Percentiles rank a stretch among this genome's conserved stretches.
Conservation (phyloP, 2,888 invertebrate species). For the Mimachlamys varia region DNA sequence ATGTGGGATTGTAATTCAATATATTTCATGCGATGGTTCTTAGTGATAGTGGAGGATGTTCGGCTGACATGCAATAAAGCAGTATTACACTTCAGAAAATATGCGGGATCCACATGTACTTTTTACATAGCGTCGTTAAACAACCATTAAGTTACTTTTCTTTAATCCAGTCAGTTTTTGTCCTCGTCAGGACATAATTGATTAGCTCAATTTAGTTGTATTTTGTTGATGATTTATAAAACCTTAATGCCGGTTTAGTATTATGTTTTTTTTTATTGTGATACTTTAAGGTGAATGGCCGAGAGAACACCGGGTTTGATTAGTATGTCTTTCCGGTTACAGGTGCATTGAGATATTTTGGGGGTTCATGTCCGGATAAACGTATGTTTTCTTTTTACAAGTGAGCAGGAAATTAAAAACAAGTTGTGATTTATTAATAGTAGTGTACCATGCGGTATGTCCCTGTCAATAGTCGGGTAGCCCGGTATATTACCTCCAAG, state of each 20-base stretch:
- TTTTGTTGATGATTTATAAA: too few species aligned
- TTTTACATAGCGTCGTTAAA: too few species aligned
- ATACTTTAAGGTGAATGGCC: neutral
- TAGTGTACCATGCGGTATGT: neutral
- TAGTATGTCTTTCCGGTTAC: neutral
- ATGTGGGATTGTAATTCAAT: neutral
- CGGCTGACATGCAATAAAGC: neutral
- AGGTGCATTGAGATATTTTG: neutral
- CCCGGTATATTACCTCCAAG: neutral
- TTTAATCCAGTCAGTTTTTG: too few species aligned
- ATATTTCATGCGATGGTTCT: neutral
- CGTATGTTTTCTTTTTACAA: neutral
- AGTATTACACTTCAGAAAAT: too few species aligned
- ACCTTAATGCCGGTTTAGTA: neutral
- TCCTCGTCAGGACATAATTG: too few species aligned
- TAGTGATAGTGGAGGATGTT: neutral
- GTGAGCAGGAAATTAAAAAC: slow-evolving; percentile 13
- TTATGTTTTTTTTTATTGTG: neutral
- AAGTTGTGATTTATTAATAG: neutral
- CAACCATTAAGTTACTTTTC: too few species aligned
- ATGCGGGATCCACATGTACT: too few species aligned
- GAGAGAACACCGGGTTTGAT: neutral
- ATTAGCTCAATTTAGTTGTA: too few species aligned
- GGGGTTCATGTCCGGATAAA: neutral
- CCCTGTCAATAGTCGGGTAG: neutral